Evolutionary conservation across 2,888 invertebrate genomes (phyloP).

Genomic region (Caenorhabditis sp.): DNA sequence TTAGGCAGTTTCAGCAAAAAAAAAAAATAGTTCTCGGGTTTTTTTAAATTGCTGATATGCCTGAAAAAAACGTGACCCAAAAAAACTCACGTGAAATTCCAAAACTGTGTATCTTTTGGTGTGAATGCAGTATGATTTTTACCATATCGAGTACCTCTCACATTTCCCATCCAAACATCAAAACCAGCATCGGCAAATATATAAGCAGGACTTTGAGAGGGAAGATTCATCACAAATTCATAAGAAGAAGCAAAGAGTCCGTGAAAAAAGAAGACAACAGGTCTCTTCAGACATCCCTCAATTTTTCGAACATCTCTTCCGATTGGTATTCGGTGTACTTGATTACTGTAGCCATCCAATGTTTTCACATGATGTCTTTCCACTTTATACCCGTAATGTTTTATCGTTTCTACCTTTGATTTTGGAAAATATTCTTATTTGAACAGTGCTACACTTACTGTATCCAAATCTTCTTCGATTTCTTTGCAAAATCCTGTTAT

Average conservation of each 20-base stretch:
- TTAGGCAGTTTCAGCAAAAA: too few relatives aligned
- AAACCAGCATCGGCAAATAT: slow-evolving; percentile 42
- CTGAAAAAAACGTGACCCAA: too few relatives aligned
- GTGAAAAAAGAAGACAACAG: slow-evolving; percentile 30
- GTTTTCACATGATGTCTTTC: slow-evolving; percentile 35
- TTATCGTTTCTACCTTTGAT: slow-evolving; percentile 2
- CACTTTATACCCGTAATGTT: slow-evolving; percentile 14
- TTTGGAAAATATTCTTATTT: neutral
- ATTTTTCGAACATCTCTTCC: slow-evolving; percentile 28
- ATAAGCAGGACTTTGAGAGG: slow-evolving; percentile 29
- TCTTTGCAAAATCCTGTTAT: neutral
- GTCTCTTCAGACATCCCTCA: slow-evolving; percentile 17
- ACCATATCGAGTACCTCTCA: slow-evolving; percentile 30
- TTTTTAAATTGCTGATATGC: too few relatives aligned
- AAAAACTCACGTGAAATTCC: slow-evolving; percentile 25
- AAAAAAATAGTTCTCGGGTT: too few relatives aligned
- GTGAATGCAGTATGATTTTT: slow-evolving; percentile 12
- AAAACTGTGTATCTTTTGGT: slow-evolving; percentile 16
- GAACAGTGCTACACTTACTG: neutral
- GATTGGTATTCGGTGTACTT: slow-evolving; percentile 29
- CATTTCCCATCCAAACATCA: slow-evolving; percentile 41
- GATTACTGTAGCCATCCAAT: slow-evolving; percentile 31
- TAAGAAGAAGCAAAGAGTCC: slow-evolving; percentile 24
- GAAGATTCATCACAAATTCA: slow-evolving; percentile 23
- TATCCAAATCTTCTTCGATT: neutral